These are phyloP conservation scores for Datnioides undecimradiatus DNA, from an alignment of 2,113 vertebrate species.

Conservation along the genomic window DNA sequence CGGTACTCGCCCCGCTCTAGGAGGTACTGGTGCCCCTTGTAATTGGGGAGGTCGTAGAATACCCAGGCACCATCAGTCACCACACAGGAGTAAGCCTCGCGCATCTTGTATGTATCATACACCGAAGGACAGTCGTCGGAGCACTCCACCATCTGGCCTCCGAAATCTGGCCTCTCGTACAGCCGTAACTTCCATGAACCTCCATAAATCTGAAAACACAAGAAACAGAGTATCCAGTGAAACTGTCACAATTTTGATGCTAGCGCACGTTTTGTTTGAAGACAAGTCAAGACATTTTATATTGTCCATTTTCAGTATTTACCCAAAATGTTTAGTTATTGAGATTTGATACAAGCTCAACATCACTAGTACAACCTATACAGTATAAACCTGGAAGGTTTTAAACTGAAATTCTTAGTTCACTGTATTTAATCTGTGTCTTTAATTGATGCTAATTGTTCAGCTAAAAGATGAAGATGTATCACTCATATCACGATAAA, in stretches of 20 bases:
- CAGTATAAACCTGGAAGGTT: too few species aligned
- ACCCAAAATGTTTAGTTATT: too few species aligned
- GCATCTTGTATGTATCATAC: constrained; percentile 70
- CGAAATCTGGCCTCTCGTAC: constrained; percentile 77
- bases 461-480: too few species aligned
- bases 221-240: neutral
- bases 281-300: too few species aligned
- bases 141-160: constrained; percentile 75
- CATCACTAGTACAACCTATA: too few species aligned
- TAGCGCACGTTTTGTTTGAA: too few species aligned
- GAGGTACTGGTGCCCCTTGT: constrained; percentile 78
- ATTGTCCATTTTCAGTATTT: too few species aligned
- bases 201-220: constrained; percentile 53
- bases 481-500: too few species aligned
- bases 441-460: too few species aligned
- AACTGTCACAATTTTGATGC: neutral
- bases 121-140: constrained; percentile 73
- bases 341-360: too few species aligned
- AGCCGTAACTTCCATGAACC: constrained; percentile 66
- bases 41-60: constrained; percentile 79
- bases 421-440: too few species aligned
- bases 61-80: constrained; percentile 78
- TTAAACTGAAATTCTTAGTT: too few species aligned
- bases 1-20: constrained; percentile 77
- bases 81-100: constrained; percentile 76